Base-by-base conservation (phyloP, 2,113 vertebrate species). In the Mormyrus lacerda region DNA sequence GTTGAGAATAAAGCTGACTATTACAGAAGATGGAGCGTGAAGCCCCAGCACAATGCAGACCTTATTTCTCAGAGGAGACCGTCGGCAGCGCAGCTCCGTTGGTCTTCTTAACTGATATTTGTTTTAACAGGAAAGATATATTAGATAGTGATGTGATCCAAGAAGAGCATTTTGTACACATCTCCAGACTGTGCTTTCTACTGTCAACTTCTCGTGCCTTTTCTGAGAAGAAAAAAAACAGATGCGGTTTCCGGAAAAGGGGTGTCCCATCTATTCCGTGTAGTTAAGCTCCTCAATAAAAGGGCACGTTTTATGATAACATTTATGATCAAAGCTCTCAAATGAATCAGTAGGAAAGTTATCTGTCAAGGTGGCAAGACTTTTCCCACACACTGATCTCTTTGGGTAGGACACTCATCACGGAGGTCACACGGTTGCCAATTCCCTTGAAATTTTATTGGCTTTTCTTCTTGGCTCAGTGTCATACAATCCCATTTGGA, bases 371-470 rank as follows among this genome's bases (percentile, higher is more conserved):
- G 82, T 90, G 53, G 17, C 44, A 76, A 61, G 58, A 35, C 85
- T 45, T 53, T 76, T 88, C 89, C 85, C 83, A 58, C 91, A 51
- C 82, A 31, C 85, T 61, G 87, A 31, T 87, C 19, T 39, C 24
- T 10, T 35, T 90, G 83, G 88, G 61, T 79, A 79, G 53, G 50
- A 3, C 47, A 88, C 35, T 86, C 51, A 86, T 85, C 79, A 51
- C 89, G 82, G 90, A 17, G 89, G 88, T 93, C 90, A 91, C 89
- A 93, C 89, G 93, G 91, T 92, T 93, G 93, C 93, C 93, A 92
- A 92, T 92, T 91, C 90, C 90, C 92, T 91, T 91, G 93, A 92
- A 92, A 92, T 93, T 90, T 89, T 93, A 89, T 90, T 92, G 92
- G 90, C 93, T 84, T 91, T 83, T 88, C 88, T 58, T 65, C 91